phyloP scores from a whole-genome alignment of 1,140 invertebrate species.

The Temnothorax longispinosus region DNA sequence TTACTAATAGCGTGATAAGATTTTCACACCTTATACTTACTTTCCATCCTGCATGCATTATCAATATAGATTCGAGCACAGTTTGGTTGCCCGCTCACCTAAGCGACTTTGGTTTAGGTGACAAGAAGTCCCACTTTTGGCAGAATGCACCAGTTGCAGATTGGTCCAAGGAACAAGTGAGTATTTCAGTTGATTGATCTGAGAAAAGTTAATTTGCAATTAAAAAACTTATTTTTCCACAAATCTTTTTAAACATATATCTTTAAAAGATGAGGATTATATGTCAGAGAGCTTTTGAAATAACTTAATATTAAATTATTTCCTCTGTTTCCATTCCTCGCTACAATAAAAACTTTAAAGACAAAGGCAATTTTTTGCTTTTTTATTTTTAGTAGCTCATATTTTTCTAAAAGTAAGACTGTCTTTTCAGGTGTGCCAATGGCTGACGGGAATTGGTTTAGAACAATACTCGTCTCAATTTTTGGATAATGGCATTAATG shows the following conservation, averaged over 20 bases:
- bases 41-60: slow-evolving; percentile 59
- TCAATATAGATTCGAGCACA: slow-evolving; percentile 84
- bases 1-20: slow-evolving; percentile 36
- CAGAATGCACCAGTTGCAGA: slow-evolving; percentile 90
- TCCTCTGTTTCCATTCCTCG: neutral
- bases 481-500: slow-evolving; percentile 93
- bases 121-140: slow-evolving; percentile 90
- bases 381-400: slow-evolving; percentile 33
- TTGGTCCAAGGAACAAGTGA: slow-evolving; percentile 95
- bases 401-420: slow-evolving; percentile 9
- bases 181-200: slow-evolving; percentile 49
- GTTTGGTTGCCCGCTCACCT: slow-evolving; percentile 86
- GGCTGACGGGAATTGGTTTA: slow-evolving; percentile 93
- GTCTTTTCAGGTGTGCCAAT: slow-evolving; percentile 92
- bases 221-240: neutral
- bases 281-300: neutral
- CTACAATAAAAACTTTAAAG: neutral
- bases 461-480: slow-evolving; percentile 94
- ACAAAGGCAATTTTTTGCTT: neutral
- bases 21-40: slow-evolving; percentile 24
- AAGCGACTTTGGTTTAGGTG: slow-evolving; percentile 84
- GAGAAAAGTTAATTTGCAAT: slow-evolving; percentile 31
- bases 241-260: neutral
- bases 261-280: neutral
- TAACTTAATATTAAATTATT: neutral